Conservation (phyloP, 2,888 invertebrate species). For the Adelphocoris suturalis region DNA sequence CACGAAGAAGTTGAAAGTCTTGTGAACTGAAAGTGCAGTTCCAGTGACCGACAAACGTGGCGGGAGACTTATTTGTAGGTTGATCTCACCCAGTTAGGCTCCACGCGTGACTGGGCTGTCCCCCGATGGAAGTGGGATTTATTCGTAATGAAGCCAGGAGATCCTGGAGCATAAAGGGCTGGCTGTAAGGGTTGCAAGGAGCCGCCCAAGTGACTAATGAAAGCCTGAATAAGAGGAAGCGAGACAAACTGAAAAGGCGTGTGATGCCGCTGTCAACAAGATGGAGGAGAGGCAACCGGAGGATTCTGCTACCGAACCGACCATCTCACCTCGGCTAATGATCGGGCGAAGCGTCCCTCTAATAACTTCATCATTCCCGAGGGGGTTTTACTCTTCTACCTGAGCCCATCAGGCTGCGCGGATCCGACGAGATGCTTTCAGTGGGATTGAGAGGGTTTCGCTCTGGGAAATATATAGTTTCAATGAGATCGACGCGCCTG, state of each 20-base stretch:
- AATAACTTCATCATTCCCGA: constrained; percentile 65
- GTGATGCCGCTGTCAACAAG: constrained; percentile 64
- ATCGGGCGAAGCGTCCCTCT: constrained; percentile 39
- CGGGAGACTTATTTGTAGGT: not conserved
- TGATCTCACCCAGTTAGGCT: not conserved
- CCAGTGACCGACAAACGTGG: not conserved
- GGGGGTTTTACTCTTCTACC: constrained; percentile 18
- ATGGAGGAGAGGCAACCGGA: constrained; percentile 29
- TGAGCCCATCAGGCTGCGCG: not conserved
- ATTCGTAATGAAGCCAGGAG: not conserved
- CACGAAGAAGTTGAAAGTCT: not conserved
- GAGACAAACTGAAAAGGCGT: constrained; percentile 54
- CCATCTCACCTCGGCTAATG: constrained; percentile 55
- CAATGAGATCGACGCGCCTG: not conserved
- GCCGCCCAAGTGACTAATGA: constrained; percentile 49
- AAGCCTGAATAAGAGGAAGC: constrained; percentile 25
- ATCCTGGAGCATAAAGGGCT: too few species aligned
- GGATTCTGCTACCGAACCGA: constrained; percentile 61
- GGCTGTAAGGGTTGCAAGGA: not conserved
- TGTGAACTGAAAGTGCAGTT: not conserved
- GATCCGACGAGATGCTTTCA: not conserved
- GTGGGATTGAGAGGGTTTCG: not conserved
- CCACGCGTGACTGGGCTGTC: not conserved
- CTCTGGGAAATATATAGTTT: not conserved
- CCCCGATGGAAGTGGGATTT: not conserved